phyloP scores from a whole-genome alignment of 2,888 invertebrate genomes.

The Euphydryas editha region DNA sequence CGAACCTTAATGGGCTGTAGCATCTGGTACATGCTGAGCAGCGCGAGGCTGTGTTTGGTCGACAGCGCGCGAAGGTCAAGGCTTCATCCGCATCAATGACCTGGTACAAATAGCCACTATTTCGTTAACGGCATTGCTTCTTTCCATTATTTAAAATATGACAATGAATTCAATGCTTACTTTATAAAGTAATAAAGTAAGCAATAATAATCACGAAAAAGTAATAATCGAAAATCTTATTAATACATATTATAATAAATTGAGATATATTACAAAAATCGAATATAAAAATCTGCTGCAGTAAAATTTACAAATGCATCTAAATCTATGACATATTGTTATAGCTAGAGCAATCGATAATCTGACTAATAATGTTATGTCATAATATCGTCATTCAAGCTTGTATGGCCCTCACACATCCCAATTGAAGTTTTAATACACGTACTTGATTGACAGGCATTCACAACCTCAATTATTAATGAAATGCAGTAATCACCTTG shows the following conservation, averaged over 20 bases:
- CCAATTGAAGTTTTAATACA: constrained; percentile 3
- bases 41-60: constrained; percentile 68
- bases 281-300: no score
- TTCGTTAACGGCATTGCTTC: constrained; percentile 16
- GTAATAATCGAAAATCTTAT: no score
- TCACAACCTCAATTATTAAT: background rate
- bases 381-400: background rate
- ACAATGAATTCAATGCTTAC: background rate
- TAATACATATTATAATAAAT: no score
- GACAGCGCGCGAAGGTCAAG: constrained; percentile 78
- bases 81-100: constrained; percentile 65
- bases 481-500: constrained; percentile 1
- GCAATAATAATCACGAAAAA: background rate
- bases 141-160: background rate
- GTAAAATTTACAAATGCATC: background rate
- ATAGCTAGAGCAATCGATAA: no score
- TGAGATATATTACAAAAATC: no score
- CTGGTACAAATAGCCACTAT: constrained; percentile 43
- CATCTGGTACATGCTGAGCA: constrained; percentile 66
- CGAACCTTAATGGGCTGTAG: constrained; percentile 60
- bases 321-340: background rate
- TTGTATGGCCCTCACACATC: background rate
- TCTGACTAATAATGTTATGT: background rate
- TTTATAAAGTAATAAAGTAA: no score
- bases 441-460: background rate